Evolutionary conservation across 64 coral and sea anemone species (phyloP).

Genomic region (Montipora cactus): DNA sequence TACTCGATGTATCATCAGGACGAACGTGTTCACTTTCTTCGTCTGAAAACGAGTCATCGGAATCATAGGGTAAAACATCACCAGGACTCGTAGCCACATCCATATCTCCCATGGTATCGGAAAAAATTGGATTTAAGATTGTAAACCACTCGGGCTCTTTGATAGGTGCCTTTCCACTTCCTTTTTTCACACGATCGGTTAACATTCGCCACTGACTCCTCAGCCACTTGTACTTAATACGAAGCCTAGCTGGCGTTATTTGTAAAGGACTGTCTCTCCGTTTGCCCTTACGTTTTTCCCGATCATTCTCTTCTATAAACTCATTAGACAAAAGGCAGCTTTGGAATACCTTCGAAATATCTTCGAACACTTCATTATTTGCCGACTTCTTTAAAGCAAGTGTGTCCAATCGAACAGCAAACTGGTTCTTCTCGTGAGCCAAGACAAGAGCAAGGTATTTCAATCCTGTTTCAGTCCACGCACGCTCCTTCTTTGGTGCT

Average conservation of each 20-base stretch:
- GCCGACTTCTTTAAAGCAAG: no score
- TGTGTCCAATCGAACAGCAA: no score
- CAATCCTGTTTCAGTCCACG: no score
- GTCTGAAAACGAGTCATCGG: slow-evolving; percentile 13
- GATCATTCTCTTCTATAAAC: slow-evolving; percentile 47
- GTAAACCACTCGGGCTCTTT: slow-evolving; percentile 45
- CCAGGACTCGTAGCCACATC: slow-evolving; percentile 22
- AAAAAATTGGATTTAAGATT: slow-evolving; percentile 56
- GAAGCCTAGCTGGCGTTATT: slow-evolving; percentile 8
- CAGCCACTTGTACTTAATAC: slow-evolving; percentile 48
- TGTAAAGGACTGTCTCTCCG: not conserved
- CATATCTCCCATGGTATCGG: slow-evolving; percentile 52
- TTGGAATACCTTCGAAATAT: no score
- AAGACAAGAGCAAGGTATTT: no score
- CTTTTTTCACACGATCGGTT: slow-evolving; percentile 22
- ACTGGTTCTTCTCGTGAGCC: no score
- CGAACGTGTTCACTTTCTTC: slow-evolving; percentile 4
- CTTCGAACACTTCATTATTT: not conserved
- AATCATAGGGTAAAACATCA: slow-evolving; percentile 1
- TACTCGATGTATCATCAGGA: not conserved
- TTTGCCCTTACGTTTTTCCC: slow-evolving; percentile 35
- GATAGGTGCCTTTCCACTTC: slow-evolving; percentile 51
- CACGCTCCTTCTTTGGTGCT: no score
- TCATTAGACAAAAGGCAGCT: not conserved
- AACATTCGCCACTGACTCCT: slow-evolving; percentile 55